phyloP scores from a whole-genome alignment of 2,797 vertebrate species.

The Remorina albescens region DNA sequence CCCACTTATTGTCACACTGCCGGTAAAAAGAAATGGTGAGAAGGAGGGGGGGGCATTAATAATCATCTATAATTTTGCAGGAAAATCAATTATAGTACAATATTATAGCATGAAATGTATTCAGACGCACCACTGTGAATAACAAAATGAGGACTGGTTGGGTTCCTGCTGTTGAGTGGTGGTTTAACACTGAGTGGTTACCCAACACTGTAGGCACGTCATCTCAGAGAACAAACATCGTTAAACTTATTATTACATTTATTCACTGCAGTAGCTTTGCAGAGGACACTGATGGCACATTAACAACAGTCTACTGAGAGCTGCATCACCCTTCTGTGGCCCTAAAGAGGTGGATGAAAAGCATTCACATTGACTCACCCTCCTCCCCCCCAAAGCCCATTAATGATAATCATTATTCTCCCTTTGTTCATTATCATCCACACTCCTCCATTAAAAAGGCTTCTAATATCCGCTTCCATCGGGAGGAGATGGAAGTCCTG shows the following conservation, averaged over 20 bases:
- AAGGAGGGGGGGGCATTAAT: conserved; percentile 15
- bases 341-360: conserved; percentile 73
- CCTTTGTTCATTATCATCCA: conserved; percentile 77
- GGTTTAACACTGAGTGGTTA: conserved; percentile 70
- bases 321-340: conserved; percentile 74
- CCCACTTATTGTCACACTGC: conserved; percentile 48
- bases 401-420: conserved; percentile 81
- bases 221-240: conserved; percentile 82
- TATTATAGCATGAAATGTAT: conserved; percentile 60
- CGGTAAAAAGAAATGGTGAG: not conserved
- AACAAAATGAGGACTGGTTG: conserved; percentile 52
- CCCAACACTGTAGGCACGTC: conserved; percentile 66
- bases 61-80: conserved; percentile 62
- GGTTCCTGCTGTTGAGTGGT: conserved; percentile 45
- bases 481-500: conserved; percentile 32
- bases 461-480: conserved; percentile 61
- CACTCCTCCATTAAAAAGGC: conserved; percentile 71
- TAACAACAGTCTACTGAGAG: conserved; percentile 80
- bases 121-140: conserved; percentile 44
- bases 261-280: conserved; percentile 76
- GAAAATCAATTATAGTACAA: conserved; percentile 53
- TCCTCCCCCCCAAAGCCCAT: conserved; percentile 72
- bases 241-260: conserved; percentile 70
- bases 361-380: conserved; percentile 73
- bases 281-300: conserved; percentile 76